Evolutionary conservation across 2,888 invertebrate genomes (phyloP), one percentile per base, ranked within the genome.

Genomic region (Diarsia dahlii): DNA sequence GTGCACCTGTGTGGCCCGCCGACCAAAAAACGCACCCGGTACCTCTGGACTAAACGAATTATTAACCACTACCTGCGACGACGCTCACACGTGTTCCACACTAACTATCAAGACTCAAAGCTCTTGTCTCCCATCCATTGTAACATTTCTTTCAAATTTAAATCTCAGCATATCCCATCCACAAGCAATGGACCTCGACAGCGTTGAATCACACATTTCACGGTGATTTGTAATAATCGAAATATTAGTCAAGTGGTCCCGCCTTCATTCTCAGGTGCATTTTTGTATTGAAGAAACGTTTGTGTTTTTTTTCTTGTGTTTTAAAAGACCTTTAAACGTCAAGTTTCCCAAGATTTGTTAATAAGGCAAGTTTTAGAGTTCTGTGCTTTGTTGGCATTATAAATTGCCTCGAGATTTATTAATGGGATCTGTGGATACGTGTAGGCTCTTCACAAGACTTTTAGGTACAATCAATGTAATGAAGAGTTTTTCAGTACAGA

Each of bases 251-350:
- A 95, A 95, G 95, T 95, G 93, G 94, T 89, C 93, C 95, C 96
- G 95, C 96, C 96, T 95, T 94, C 95, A 95, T 96, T 95, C 96
- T 96, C 96, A 96, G 96, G 96, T 96, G 96, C 96, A 95, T 96
- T 95, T 96, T 96, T 96, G 95, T 95, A 95, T 96, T 93, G 94
- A 94, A 94, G 94, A 92, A 94, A 93, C 95, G 92, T 94, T 94
- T 94, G 92, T 93, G 91, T 89, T 93, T 95, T 95, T 93, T 95
- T 95, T 94, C 93, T 95, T 94, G 92, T 94, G 92, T 95, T 95
- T 95, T 93, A 93, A 94, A 94, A 94, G 91, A 80, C 88, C 92
- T 93, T 91, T 92, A 92, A 94, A 94, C 93, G 93, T 94, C 92
- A 94, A 92, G 93, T 95, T 95, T 95, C 93, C 92, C 93, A 94